A percentile compares a stretch with the other conserved stretches of the same genome.
Evolutionary conservation across 2,797 vertebrate species (phyloP).

Genomic region (Macropus fuliginosus): DNA sequence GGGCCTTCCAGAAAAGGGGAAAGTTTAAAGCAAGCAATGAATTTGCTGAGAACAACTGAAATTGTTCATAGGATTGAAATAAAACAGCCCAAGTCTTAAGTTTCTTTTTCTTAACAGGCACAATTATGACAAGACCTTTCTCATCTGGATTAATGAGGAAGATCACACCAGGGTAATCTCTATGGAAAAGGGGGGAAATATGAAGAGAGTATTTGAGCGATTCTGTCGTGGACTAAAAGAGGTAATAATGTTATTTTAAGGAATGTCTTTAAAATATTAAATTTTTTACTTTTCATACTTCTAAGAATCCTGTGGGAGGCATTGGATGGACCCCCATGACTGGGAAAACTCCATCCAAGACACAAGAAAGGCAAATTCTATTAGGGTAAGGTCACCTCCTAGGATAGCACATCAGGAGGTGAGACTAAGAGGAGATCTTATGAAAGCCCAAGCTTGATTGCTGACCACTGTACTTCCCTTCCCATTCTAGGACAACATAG

Average conservation of each 20-base stretch:
- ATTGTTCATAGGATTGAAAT: slow-evolving; percentile 61
- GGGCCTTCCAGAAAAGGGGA: slow-evolving; percentile 47
- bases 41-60: slow-evolving; percentile 10
- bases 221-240: slow-evolving; percentile 95
- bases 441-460: not conserved
- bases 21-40: slow-evolving; percentile 58
- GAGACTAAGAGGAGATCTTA: not conserved
- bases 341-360: not conserved
- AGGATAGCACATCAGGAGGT: not conserved
- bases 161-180: slow-evolving; percentile 98
- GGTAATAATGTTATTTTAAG: slow-evolving; percentile 82
- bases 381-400: not conserved
- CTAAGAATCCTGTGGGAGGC: not conserved
- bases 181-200: slow-evolving; percentile 98
- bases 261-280: slow-evolving; percentile 35
- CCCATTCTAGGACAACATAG: not conserved
- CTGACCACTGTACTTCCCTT: not conserved
- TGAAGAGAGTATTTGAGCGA: slow-evolving; percentile 96
- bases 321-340: not conserved
- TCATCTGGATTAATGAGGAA: slow-evolving; percentile 97
- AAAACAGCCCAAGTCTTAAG: not conserved
- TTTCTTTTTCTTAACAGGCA: slow-evolving; percentile 86
- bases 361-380: not conserved
- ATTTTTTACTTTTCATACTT: slow-evolving; percentile 15
- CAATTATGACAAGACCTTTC: slow-evolving; percentile 96